Base-by-base conservation (phyloP, 2,888 invertebrate genomes). In the Drosophila koepferae region DNA sequence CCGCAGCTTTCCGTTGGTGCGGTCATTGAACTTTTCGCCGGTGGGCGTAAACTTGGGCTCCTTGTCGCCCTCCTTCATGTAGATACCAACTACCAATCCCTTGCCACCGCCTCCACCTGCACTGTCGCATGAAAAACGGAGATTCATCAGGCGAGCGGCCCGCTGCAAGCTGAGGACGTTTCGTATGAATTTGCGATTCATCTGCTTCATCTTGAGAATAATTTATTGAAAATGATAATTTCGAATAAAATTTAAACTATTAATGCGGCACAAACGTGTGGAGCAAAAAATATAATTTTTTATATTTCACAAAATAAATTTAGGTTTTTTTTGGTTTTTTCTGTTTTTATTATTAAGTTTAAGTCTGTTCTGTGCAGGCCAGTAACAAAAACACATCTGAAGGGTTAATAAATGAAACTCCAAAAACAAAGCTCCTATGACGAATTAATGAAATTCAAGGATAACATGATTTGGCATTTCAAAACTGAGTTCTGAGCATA, bases 61-160 rank as follows among this genome's bases (percentile, higher is more conserved):
- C 74, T 94, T 91, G 60, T 93, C 90, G 34, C 89, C 89, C 62
- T 92, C 94, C 63, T 93, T 92, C 75, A 93, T 91, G 71, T 94
- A 94, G 34, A 94, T 91, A 28, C 95, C 95, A 20, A 94, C 90
- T 16, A 94, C 94, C 49, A 95, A n/a, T 6, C 87, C 87, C 60
- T 60, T 83, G 2, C 60, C 62, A 0, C 49, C 48, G 3, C 41
- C 23, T 0, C 49, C 44, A 0, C 46, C 20, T 0, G 34, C 1
- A 3, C n/a, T 0, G 8, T 67, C 67, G 43, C 82, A 81, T 2
- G 67, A 38, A 16, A 59, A 69, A 0, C 89, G 70, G 1, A 67
- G 56, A 0, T 48, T 31, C 7, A 40, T 18, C 31, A 16, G 23
- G 7, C 64, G 49, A 7, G 48, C 9, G 4, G 20, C 14, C 0